phyloP scores from a whole-genome alignment of 2,113 vertebrate genomes.

The Gnathonemus longibarbis region DNA sequence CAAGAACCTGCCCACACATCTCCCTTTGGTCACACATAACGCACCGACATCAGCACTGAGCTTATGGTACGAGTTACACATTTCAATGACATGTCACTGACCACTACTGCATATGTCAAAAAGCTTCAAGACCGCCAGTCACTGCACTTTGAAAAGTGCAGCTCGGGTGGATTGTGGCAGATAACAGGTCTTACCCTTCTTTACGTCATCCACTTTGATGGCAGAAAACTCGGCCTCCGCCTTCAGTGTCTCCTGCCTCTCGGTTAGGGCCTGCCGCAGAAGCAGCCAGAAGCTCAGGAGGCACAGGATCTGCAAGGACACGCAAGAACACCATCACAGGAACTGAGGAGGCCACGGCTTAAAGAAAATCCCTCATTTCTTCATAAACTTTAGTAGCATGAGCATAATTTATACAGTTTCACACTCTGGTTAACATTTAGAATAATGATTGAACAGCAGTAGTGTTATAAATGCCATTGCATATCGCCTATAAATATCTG shows the following conservation, averaged over 20 bases:
- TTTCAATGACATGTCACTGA: not conserved
- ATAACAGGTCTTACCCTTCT: slow-evolving; percentile 64
- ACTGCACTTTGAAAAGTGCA: not conserved
- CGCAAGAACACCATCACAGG: not conserved
- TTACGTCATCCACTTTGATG: slow-evolving; percentile 74
- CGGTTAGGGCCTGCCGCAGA: slow-evolving; percentile 87
- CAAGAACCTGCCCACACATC: no score
- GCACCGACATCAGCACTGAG: no score
- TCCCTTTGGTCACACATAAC: no score
- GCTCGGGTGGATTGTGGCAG: not conserved
- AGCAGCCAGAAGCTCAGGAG: slow-evolving; percentile 94
- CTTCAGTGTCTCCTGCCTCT: slow-evolving; percentile 66
- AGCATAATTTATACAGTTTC: not conserved
- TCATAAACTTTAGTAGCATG: not conserved
- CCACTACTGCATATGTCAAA: not conserved
- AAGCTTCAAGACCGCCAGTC: not conserved
- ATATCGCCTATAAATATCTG: not conserved
- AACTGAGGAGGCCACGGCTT: not conserved
- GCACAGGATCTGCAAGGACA: slow-evolving; percentile 77
- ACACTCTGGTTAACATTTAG: not conserved
- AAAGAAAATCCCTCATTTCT: not conserved
- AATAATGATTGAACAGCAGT: not conserved
- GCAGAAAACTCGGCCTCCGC: slow-evolving; percentile 71
- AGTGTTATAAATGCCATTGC: not conserved
- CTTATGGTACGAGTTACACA: no score